Conservation (phyloP, 1,140 invertebrate genomes). For the Drosophila orosa region DNA sequence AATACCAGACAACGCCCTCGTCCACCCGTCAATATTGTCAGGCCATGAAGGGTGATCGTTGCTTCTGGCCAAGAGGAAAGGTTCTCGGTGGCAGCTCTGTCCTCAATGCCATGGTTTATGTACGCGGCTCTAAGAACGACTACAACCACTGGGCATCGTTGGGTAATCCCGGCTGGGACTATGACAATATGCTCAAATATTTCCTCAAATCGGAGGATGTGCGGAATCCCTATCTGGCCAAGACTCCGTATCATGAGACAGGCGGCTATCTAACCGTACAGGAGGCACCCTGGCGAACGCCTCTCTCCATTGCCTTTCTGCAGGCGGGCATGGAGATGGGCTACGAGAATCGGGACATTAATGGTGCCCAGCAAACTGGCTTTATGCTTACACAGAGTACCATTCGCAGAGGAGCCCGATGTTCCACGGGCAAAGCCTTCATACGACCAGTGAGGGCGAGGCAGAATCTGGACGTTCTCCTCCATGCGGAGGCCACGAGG, state of each 20-base stretch:
- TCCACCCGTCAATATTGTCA: constrained; percentile 90
- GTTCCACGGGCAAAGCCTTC: constrained; percentile 95
- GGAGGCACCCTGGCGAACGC: constrained; percentile 92
- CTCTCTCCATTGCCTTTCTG: constrained; percentile 91
- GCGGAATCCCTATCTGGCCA: constrained; percentile 90
- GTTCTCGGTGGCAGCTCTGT: constrained; percentile 97
- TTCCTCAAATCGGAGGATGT: constrained; percentile 96
- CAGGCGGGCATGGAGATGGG: constrained; percentile 92
- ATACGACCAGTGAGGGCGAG: constrained; percentile 91
- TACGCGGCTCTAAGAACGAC: constrained; percentile 95
- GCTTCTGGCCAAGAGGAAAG: constrained; percentile 94
- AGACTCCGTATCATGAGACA: constrained; percentile 90
- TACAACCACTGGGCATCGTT: constrained; percentile 95
- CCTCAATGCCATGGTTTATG: constrained; percentile 97
- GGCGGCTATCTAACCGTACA: constrained; percentile 94
- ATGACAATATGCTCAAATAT: constrained; percentile 93
- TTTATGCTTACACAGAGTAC: constrained; percentile 95
- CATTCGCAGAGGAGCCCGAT: constrained; percentile 92
- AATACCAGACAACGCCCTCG: constrained; percentile 94
- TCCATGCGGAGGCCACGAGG: constrained; percentile 90
- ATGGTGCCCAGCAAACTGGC: constrained; percentile 92
- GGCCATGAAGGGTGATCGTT: constrained; percentile 92
- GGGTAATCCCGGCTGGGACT: constrained; percentile 96
- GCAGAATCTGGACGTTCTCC: constrained; percentile 92
- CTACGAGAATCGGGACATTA: constrained; percentile 92